phyloP scores from a whole-genome alignment of 1,140 invertebrate genomes.

The Polypedilum vanderplanki region DNA sequence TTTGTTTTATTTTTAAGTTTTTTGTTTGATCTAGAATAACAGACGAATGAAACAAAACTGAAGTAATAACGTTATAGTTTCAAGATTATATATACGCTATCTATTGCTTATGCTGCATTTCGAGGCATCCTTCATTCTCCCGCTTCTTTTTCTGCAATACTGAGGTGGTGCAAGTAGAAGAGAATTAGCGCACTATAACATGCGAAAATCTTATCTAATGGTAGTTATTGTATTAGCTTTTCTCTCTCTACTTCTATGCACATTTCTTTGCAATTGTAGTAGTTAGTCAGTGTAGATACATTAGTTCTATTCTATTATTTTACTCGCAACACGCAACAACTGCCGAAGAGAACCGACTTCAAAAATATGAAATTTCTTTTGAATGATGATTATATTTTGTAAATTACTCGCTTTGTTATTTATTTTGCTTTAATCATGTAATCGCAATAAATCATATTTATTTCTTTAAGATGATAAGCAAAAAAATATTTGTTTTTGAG shows the following conservation, averaged over 20 bases:
- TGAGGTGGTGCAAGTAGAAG: neutral
- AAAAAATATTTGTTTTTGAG: no score
- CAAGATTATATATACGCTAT: slow-evolving; percentile 27
- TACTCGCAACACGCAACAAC: neutral
- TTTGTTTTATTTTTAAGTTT: neutral
- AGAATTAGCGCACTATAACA: slow-evolving; percentile 5
- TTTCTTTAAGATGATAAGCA: no score
- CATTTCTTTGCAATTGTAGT: neutral
- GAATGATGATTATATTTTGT: neutral
- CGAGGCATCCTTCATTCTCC: slow-evolving; percentile 4
- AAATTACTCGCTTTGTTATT: no score
- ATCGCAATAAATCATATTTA: no score
- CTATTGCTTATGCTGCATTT: neutral
- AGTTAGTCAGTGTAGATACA: neutral
- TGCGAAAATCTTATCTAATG: neutral
- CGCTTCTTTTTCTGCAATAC: neutral
- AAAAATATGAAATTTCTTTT: neutral
- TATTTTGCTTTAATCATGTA: no score
- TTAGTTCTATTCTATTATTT: slow-evolving; percentile 6
- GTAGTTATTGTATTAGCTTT: neutral
- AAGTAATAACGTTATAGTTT: slow-evolving; percentile 21
- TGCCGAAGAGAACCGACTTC: no score
- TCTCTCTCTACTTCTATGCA: neutral
- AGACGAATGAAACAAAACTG: slow-evolving; percentile 26
- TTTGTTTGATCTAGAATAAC: slow-evolving; percentile 15